Conservation (phyloP, 2,113 vertebrate genomes). For the Alethe castanea region DNA sequence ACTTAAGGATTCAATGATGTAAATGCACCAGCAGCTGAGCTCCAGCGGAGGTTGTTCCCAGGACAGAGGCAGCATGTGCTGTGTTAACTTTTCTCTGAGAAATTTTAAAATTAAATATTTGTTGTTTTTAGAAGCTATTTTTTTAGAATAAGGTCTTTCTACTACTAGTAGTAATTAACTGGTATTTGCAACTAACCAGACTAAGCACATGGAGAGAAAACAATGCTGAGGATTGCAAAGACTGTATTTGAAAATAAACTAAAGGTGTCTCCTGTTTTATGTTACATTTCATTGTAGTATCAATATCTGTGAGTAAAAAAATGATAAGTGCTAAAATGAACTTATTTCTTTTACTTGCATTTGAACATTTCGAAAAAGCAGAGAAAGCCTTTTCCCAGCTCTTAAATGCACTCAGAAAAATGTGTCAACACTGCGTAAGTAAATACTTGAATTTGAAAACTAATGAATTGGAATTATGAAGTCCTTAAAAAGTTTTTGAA, state of each 20-base stretch:
- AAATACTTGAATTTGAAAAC: not conserved
- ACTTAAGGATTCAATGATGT: not conserved
- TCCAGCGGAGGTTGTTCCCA: not conserved
- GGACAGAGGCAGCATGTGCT: not conserved
- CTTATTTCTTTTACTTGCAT: not conserved
- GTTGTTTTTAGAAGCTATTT: not conserved
- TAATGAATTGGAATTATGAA: not conserved
- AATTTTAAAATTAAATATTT: not conserved
- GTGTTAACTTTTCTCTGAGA: not conserved
- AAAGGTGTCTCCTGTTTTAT: not conserved
- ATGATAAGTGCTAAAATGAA: not conserved
- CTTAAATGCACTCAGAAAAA: not conserved
- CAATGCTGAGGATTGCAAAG: not conserved
- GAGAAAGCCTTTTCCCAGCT: not conserved
- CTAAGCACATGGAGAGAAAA: not conserved
- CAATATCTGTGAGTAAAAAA: not conserved
- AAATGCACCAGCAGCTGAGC: not conserved
- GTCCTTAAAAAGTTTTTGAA: not conserved
- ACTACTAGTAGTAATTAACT: not conserved
- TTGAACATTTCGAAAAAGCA: not conserved
- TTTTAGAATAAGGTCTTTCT: not conserved
- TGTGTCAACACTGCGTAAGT: not conserved
- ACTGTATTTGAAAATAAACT: not conserved
- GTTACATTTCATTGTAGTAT: not conserved
- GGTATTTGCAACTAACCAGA: not conserved